Conservation (phyloP, 2,888 invertebrate genomes). For the Saturnia japonica region DNA sequence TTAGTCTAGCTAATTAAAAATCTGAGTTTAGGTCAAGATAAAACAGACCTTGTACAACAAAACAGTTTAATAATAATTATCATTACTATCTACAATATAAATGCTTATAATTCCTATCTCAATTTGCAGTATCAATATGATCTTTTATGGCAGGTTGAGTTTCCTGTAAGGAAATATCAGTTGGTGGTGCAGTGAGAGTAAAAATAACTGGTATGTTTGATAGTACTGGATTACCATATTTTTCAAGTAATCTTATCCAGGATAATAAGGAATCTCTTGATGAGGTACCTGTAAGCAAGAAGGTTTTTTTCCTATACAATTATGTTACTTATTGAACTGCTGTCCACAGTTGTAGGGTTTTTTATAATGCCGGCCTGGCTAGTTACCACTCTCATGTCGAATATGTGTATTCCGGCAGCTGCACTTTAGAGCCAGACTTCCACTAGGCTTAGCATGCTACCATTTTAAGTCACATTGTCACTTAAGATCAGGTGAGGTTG, state of each 20-base stretch:
- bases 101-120: not conserved
- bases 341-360: too few species aligned
- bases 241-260: constrained; percentile 92
- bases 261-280: constrained; percentile 95
- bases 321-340: not conserved
- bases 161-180: constrained; percentile 63
- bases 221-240: constrained; percentile 87
- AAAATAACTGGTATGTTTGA: constrained; percentile 92
- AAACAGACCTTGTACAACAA: not conserved
- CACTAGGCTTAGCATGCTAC: too few species aligned
- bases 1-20: too few species aligned
- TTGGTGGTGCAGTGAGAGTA: constrained; percentile 85
- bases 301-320: not conserved
- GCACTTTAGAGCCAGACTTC: too few species aligned
- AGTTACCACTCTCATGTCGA: too few species aligned
- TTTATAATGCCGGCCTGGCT: too few species aligned
- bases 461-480: too few species aligned
- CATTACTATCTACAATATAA: not conserved
- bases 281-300: constrained; percentile 85
- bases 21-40: not conserved
- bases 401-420: too few species aligned
- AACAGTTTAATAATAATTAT: not conserved
- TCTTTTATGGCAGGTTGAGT: constrained; percentile 51
- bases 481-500: too few species aligned
- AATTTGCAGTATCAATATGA: constrained; percentile 29